A percentile compares a stretch with the other conserved stretches of the same genome.
Evolutionary conservation across 2,888 invertebrate genomes (phyloP).

Genomic region (Coenonympha glycerion): DNA sequence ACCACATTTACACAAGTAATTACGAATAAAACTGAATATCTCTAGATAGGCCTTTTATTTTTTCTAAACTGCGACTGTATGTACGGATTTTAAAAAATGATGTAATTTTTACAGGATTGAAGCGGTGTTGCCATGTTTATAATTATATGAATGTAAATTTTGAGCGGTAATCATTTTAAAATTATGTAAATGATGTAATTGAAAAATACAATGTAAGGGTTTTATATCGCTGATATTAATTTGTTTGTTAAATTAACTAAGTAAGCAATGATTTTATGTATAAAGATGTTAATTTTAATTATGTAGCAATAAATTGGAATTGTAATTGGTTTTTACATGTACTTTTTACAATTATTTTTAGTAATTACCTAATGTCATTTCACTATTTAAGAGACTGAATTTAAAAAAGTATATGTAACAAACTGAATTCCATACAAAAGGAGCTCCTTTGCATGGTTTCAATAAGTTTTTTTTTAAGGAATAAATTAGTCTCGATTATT

Average conservation of each 20-base stretch:
- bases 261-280: no score
- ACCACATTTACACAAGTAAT: background rate
- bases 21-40: conserved; percentile 14
- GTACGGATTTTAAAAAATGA: background rate
- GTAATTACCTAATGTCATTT: no score
- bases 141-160: conserved; percentile 1
- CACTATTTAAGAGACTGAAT: no score
- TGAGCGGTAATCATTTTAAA: conserved; percentile 3
- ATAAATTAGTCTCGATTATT: background rate
- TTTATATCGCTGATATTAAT: background rate
- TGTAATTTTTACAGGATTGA: conserved; percentile 7
- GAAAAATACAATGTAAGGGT: background rate
- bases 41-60: conserved; percentile 15
- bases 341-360: background rate
- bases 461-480: background rate
- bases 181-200: conserved; percentile 1
- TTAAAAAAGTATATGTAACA: no score
- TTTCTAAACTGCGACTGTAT: conserved; percentile 1
- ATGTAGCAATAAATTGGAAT: background rate
- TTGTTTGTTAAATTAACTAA: no score
- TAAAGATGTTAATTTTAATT: no score
- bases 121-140: conserved; percentile 24
- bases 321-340: background rate
- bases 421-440: no score
- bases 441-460: conserved; percentile 8